Evolutionary conservation across 2,113 vertebrate species (phyloP), one percentile per base, ranked within the genome.

Genomic region (Entomyzon cyanotis): DNA sequence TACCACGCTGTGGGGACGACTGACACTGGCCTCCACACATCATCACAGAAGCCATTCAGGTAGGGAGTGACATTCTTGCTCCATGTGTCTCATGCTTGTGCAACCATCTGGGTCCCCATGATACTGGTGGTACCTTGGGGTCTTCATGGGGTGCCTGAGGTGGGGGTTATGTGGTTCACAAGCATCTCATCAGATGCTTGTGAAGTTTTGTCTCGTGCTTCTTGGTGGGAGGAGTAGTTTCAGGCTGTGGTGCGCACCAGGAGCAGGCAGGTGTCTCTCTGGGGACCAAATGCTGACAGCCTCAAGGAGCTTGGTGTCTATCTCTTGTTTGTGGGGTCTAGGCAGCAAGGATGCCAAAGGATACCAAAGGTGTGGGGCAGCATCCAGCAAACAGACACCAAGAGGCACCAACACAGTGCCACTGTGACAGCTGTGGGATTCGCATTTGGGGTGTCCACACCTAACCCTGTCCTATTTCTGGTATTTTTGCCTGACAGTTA

Each of bases 1-100:
- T 97, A 97, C 98, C 97, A 98, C 98, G 35, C 97, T 99, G 73
- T 99, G 98, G 98, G 98, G 98, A 98, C 98, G 98, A 92, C 97
- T 99, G 97, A 98, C 97, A 22, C 97, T 98, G 85, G 98, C 98
- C 65, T 98, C 98, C 58, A 97, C 97, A 39, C 98, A 97, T 17
- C 97, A 99, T 4, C 97, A 99, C 97, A 98, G 98, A 94, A 99
- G 98, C 97, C 98, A 99, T 97, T 97, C 98, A 97, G 98, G 98
- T 99, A 98, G 74, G 33, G 31, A 64, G 16, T 0, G 0, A 20
- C 2, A 0, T 44, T 82, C 76, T 44, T 1, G 1, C 74, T 49
- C 10, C 1, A 1, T 9, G 24, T 8, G 1, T 33, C n/a, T 0
- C 4, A 1, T 12, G 18, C 37, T 16, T 30, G 41, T 19, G 62